Evolutionary conservation across 2,888 invertebrate genomes (phyloP), one percentile per base, ranked within the genome.

Genomic region (Cordilura impudica): DNA sequence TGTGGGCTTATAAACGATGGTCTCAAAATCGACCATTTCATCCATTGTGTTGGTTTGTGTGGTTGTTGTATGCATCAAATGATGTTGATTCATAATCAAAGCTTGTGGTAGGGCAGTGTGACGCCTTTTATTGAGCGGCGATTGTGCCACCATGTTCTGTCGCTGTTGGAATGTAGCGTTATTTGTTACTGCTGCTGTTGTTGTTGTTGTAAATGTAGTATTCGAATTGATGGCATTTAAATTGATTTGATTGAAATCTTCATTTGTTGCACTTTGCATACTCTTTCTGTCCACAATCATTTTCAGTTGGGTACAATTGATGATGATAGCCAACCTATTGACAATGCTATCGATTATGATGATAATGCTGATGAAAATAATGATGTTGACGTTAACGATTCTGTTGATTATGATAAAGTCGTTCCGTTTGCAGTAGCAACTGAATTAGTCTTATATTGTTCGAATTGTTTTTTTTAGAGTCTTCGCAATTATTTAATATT

Each of bases 241-340:
- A 82, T 82, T 82, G 82, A 82, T 81, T 81, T 82, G 82, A 82
- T 82, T 82, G 82, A 81, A 78, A 49, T 81, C 78, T 65, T 80
- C 72, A 54, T 63, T 66, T 66, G 63, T 35, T 19, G 39, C 67
- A 58, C 71, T 56, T 49, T 67, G 74, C 61, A 51, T 63, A 51
- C 61, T 49, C 71, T 71, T 66, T 61, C 61, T 71, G 35, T 79
- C 79, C 31, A 79, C 71, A 74, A 72, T 73, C 78, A 81, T 78
- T 53, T 76, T 60, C 16, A n/a, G 19, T n/a, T 14, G 8, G 16
- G 6, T 69, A 60, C 35, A 65, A 69, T 65, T 70, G 69, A 74
- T 66, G 60, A 74, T 66, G 60, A 47, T 45, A 23, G 70, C 63
- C 56, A 75, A 70, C 29, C 63, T 21, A 54, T 70, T 56, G 56